These are phyloP conservation scores for Tolypeutes matacus DNA, from an alignment of 2,797 vertebrate genomes.

Conservation along the genomic window DNA sequence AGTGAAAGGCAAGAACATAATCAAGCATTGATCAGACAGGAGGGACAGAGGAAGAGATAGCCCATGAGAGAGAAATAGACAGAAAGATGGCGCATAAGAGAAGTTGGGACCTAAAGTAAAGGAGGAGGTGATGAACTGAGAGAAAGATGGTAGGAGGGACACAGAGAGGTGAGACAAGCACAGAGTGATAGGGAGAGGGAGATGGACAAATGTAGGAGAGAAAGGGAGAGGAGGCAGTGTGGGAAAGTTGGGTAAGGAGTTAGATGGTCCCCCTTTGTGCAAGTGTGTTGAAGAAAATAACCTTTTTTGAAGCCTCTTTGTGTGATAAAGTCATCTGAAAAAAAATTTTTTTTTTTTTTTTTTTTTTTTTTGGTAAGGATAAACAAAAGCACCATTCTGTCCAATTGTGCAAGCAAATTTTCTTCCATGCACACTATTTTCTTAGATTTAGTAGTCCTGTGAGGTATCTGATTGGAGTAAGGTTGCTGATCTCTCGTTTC, in stretches of 20 bases:
- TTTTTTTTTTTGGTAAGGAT: not conserved
- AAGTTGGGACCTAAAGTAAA: not conserved
- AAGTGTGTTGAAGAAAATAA: not conserved
- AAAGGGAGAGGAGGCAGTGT: rapidly evolving
- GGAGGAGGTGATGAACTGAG: not conserved
- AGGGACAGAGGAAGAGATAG: not conserved
- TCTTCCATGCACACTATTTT: not conserved
- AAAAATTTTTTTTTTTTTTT: not conserved
- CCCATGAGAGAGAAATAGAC: not conserved
- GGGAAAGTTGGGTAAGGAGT: not conserved
- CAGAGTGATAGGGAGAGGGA: not conserved
- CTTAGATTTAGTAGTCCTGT: not conserved
- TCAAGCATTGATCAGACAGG: not conserved
- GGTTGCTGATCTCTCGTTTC: not conserved
- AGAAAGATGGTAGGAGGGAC: not conserved
- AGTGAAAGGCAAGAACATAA: rapidly evolving
- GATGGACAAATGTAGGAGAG: not conserved
- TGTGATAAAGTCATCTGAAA: not conserved
- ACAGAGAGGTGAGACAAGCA: not conserved
- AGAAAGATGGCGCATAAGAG: rapidly evolving
- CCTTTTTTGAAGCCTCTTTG: not conserved
- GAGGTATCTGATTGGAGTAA: no score
- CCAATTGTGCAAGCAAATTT: not conserved
- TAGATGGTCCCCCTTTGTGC: not conserved
- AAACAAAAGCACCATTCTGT: not conserved